phyloP scores from a whole-genome alignment of 2,888 invertebrate species.

The Branchinecta sandiegonensis region DNA sequence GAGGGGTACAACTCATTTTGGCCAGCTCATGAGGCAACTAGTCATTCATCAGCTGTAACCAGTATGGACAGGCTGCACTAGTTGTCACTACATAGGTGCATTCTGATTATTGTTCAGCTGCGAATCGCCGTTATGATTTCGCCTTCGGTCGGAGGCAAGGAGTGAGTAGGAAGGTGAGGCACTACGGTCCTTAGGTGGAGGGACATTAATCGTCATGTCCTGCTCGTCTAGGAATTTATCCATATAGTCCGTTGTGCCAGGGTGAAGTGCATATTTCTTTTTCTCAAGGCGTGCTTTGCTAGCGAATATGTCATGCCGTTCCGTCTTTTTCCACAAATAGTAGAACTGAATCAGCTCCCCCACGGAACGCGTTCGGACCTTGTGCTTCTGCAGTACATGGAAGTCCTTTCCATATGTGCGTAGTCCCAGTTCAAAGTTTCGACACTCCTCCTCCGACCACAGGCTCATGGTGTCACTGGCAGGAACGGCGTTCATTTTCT shows the following conservation, averaged over 20 bases:
- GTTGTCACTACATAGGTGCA: background rate
- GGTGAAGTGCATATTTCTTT: conserved; percentile 79
- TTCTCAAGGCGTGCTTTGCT: conserved; percentile 77
- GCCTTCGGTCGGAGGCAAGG: conserved; percentile 12
- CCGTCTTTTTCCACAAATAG: conserved; percentile 93
- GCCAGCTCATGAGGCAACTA: no score
- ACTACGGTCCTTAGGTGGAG: conserved; percentile 10
- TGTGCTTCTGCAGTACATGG: conserved; percentile 78
- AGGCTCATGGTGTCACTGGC: conserved; percentile 58
- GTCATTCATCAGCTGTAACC: no score
- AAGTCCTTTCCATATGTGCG: conserved; percentile 92
- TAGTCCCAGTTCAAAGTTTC: conserved; percentile 89
- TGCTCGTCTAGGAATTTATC: conserved; percentile 80
- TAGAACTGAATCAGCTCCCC: conserved; percentile 91
- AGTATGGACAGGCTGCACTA: background rate
- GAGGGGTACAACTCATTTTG: no score
- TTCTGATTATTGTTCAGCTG: conserved; percentile 4
- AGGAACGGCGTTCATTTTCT: conserved; percentile 52
- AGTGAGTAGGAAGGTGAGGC: conserved; percentile 11
- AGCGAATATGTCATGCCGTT: conserved; percentile 77
- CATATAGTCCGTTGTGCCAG: conserved; percentile 88
- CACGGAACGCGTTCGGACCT: conserved; percentile 81
- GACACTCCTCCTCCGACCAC: conserved; percentile 95
- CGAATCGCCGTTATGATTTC: conserved; percentile 6
- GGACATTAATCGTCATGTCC: conserved; percentile 29